phyloP scores from a whole-genome alignment of 2,113 vertebrate species.

The Polyodon spathula region DNA sequence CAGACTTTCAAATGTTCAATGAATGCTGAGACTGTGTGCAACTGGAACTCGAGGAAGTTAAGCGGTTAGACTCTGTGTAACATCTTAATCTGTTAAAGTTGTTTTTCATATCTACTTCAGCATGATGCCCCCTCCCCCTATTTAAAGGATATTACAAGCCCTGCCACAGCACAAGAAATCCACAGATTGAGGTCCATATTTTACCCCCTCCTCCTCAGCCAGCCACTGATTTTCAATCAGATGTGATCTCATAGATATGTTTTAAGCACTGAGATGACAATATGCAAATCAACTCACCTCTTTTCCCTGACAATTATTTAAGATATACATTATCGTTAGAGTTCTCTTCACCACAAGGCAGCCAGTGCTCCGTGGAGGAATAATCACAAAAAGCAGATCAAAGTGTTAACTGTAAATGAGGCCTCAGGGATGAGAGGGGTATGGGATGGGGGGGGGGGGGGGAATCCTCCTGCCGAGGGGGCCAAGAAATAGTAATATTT shows the following conservation, averaged over 20 bases:
- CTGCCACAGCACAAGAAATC: too few relatives aligned
- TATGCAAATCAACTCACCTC: background rate
- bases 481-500: background rate
- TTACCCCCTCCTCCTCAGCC: background rate
- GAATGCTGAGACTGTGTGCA: too few relatives aligned
- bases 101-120: too few relatives aligned
- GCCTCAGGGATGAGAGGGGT: background rate
- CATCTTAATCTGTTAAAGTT: too few relatives aligned
- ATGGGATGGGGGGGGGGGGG: background rate
- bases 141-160: too few relatives aligned
- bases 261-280: background rate
- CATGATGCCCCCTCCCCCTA: too few relatives aligned
- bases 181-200: too few relatives aligned
- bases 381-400: background rate
- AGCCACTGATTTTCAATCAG: background rate
- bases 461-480: background rate
- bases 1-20: too few relatives aligned
- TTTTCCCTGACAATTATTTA: background rate
- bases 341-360: background rate
- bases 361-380: background rate
- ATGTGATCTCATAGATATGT: background rate
- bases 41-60: too few relatives aligned
- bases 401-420: background rate
- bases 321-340: background rate
- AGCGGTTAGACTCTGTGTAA: too few relatives aligned